Percentiles rank a stretch among this genome's conserved stretches.
Evolutionary conservation across 2,888 invertebrate species (phyloP).

Genomic region (Desoria tigrina): DNA sequence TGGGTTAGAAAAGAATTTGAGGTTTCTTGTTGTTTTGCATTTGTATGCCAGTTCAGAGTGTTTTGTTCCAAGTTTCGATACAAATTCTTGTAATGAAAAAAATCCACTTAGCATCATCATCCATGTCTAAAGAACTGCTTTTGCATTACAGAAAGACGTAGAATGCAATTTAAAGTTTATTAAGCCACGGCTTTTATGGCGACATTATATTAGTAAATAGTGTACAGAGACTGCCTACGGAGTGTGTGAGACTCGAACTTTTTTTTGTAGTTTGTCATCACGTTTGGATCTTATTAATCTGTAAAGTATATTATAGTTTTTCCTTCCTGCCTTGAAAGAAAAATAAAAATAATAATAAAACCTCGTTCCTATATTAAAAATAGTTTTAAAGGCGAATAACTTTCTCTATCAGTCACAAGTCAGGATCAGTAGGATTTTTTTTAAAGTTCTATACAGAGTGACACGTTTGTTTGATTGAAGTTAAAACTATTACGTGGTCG

Average conservation of each 20-base stretch:
- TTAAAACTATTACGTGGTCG: neutral
- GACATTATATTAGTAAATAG: no score
- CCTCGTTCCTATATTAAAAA: neutral
- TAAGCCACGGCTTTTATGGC: no score
- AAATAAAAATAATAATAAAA: neutral
- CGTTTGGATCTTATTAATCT: conserved; percentile 2
- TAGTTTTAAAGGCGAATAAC: neutral
- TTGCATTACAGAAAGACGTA: no score
- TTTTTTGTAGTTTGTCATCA: neutral
- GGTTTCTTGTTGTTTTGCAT: no score
- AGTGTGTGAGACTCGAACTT: no score
- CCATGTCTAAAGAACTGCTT: no score
- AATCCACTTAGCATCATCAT: no score
- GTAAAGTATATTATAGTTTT: neutral
- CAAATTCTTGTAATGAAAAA: no score
- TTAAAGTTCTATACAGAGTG: neutral
- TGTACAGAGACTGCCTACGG: no score
- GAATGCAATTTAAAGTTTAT: no score
- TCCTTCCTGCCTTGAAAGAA: neutral
- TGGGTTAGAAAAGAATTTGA: neutral
- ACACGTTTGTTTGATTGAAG: neutral
- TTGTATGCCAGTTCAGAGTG: no score
- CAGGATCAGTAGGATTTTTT: neutral
- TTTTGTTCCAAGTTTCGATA: no score
- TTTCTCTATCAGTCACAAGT: conserved; percentile 2